Evolutionary conservation across 2,888 invertebrate species (phyloP), one percentile per base, ranked within the genome.

Genomic region (Suillia variegata): DNA sequence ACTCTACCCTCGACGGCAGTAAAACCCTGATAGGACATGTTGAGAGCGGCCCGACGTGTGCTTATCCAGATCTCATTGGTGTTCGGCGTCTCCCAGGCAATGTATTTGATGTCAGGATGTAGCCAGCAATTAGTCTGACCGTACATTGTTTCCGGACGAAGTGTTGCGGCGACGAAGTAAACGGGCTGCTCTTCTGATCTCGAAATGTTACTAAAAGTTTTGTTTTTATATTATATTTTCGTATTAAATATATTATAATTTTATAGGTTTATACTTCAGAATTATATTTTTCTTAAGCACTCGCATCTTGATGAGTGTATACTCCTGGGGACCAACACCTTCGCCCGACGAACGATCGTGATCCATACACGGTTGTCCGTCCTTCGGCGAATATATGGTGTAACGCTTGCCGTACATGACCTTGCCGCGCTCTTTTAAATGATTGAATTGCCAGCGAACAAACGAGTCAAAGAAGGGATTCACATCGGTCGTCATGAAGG

Each of bases 71-170:
- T 85, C 63, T 96, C 94, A 49, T 85, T 85, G 42, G 85, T 83
- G 45, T 84, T 85, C 13, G 85, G 85, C 0, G 89, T 88, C 74
- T 88, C 85, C 79, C 96, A 93, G 1, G 93, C 96, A 66, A 98
- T 88, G 77, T 98, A 98, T 67, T 88, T 89, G 77, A 98, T 93
- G 76, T 98, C 96, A 0, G 99, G 99, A 75, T 92, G 92, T 2
- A 99, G 82, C 97, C 98, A 99, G 80, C 98, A 98, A 80, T 99
- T 99, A 0, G 99, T 99, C 84, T 99, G 99, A 0, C 99, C 99
- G 78, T 98, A 99, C 98, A 99, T 98, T 1, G 99, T 99, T 84
- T 99, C 99, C 1, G 99, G 98, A 61, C 98, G 87, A n/a, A 99
- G 84, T 4, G 99, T 99, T 8, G 98, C 99, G 17, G 98, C 98